A percentile compares a stretch with the other conserved stretches of the same genome.
phyloP scores from a whole-genome alignment of 2,113 vertebrate species.

The Girardinichthys multiradiatus region DNA sequence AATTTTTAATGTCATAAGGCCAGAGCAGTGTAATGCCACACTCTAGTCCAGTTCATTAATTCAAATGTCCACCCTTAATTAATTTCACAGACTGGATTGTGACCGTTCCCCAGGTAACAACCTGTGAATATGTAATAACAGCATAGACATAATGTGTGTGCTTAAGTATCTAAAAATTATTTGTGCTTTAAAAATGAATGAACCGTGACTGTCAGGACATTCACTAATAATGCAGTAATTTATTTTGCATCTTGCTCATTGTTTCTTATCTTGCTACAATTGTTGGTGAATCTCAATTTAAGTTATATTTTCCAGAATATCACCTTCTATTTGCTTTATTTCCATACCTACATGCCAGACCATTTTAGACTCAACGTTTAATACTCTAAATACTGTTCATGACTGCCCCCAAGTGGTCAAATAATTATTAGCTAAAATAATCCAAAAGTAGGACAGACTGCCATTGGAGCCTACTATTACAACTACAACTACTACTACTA shows the following conservation, averaged over 20 bases:
- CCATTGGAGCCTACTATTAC: no score
- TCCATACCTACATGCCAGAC: no score
- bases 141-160: constrained; percentile 22
- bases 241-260: background rate
- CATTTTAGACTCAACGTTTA: no score
- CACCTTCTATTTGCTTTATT: no score
- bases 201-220: background rate
- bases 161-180: background rate
- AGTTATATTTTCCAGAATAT: no score
- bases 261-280: no score
- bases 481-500: no score
- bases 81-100: constrained; percentile 65
- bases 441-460: no score
- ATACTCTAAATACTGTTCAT: no score
- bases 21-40: constrained; percentile 60
- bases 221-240: background rate
- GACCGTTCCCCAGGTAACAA: constrained; percentile 55
- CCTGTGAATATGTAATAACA: constrained; percentile 49
- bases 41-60: constrained; percentile 70
- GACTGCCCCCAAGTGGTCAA: no score
- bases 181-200: background rate
- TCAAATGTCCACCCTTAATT: constrained; percentile 72
- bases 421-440: no score
- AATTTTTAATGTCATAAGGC: constrained; percentile 66
- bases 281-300: no score